These are phyloP conservation scores for Drosophila mayri DNA, from an alignment of 1,140 invertebrate genomes.

Conservation along the genomic window DNA sequence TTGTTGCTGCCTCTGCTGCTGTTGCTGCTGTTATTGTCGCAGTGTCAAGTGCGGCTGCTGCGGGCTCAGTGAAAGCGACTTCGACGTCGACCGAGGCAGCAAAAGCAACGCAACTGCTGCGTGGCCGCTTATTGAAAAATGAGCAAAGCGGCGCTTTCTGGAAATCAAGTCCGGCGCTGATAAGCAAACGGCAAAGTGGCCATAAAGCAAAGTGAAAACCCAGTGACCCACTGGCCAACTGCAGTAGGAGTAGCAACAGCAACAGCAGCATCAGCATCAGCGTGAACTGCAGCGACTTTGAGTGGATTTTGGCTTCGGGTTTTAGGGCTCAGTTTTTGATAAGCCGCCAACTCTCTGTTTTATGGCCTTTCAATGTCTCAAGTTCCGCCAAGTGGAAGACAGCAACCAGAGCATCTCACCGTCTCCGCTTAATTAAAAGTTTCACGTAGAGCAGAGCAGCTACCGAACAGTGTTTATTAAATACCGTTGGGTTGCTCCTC, in stretches of 20 bases:
- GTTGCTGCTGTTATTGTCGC: slow-evolving; percentile 54
- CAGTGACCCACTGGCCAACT: slow-evolving; percentile 76
- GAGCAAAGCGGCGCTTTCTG: slow-evolving; percentile 70
- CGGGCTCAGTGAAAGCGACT: slow-evolving; percentile 69
- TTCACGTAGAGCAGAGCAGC: slow-evolving; percentile 42
- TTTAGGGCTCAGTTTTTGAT: slow-evolving; percentile 54
- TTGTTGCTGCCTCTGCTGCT: slow-evolving; percentile 48
- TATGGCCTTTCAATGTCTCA: slow-evolving; percentile 52
- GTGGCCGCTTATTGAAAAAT: slow-evolving; percentile 73
- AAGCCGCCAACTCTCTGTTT: slow-evolving; percentile 56
- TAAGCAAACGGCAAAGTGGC: slow-evolving; percentile 64
- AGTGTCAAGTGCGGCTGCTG: slow-evolving; percentile 75
- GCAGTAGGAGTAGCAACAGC: slow-evolving; percentile 15
- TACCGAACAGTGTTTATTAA: slow-evolving; percentile 69
- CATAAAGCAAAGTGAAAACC: slow-evolving; percentile 80
- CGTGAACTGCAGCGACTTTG: not conserved
- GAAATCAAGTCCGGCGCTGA: slow-evolving; percentile 75
- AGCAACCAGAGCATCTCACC: slow-evolving; percentile 11
- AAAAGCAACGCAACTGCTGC: slow-evolving; percentile 21
- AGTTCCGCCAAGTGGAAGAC: slow-evolving; percentile 30
- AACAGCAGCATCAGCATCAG: not conserved
- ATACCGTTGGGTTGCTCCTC: slow-evolving; percentile 57
- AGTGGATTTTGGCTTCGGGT: slow-evolving; percentile 16
- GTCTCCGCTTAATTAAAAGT: slow-evolving; percentile 74
- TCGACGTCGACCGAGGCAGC: slow-evolving; percentile 47